These are phyloP conservation scores for Scophthalmus maximus DNA, from an alignment of 2,113 vertebrate genomes.

Conservation along the genomic window DNA sequence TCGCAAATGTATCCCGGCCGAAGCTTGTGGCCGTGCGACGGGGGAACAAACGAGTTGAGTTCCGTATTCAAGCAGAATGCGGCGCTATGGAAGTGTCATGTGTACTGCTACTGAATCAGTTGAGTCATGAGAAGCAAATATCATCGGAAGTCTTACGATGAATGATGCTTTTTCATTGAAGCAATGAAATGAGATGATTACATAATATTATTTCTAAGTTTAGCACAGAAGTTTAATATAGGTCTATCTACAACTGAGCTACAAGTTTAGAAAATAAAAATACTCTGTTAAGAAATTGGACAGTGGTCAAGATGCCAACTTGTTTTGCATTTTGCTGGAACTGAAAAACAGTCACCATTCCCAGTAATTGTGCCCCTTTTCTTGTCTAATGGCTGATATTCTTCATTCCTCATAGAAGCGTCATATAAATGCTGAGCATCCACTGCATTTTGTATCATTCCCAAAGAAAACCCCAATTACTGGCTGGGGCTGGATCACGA, in stretches of 20 bases:
- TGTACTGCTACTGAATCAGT: neutral
- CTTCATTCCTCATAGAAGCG: slow-evolving; percentile 12
- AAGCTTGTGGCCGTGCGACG: too few relatives aligned
- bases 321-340: slow-evolving; percentile 29
- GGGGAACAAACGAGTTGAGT: too few relatives aligned
- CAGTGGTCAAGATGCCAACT: neutral
- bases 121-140: too few relatives aligned
- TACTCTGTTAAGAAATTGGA: neutral
- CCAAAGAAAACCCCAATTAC: slow-evolving; percentile 53
- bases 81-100: neutral
- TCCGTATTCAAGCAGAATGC: neutral
- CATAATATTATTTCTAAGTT: neutral
- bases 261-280: neutral
- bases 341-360: neutral
- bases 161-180: too few relatives aligned
- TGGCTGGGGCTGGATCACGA: slow-evolving; percentile 38
- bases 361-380: slow-evolving; percentile 28
- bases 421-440: slow-evolving; percentile 27
- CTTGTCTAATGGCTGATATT: slow-evolving; percentile 24
- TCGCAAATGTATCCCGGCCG: neutral
- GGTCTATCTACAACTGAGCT: neutral
- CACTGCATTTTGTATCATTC: slow-evolving; percentile 40
- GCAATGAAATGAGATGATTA: too few relatives aligned
- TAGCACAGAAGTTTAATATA: neutral
- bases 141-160: too few relatives aligned